Evolutionary conservation across 2,797 vertebrate species (phyloP).

Genomic region (Ceyx erithaca): DNA sequence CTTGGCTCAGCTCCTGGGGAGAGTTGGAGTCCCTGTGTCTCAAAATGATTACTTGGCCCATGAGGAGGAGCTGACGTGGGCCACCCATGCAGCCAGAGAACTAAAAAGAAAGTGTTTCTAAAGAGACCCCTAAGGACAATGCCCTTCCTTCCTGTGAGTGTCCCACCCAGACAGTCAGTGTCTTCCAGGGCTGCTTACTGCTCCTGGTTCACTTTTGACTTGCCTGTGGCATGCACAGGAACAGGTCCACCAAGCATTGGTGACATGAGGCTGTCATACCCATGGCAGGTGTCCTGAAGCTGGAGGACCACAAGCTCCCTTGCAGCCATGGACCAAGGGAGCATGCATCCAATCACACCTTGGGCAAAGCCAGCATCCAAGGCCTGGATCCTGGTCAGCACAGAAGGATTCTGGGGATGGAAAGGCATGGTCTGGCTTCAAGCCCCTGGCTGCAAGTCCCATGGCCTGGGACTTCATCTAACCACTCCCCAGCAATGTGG

Average conservation of each 20-base stretch:
- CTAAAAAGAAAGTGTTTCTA: not conserved
- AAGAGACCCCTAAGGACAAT: not conserved
- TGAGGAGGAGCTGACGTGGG: not conserved
- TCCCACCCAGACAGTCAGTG: not conserved
- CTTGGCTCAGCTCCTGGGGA: not conserved
- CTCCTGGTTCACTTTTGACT: not conserved
- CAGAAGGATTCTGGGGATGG: not conserved
- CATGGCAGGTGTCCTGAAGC: not conserved
- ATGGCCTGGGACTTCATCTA: not conserved
- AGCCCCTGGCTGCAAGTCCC: not conserved
- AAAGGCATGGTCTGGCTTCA: not conserved
- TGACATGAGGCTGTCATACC: not conserved
- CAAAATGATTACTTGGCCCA: not conserved
- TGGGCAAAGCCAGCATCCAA: not conserved
- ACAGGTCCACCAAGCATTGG: not conserved
- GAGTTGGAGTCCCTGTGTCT: not conserved
- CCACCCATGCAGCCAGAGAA: not conserved
- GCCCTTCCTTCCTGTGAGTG: accelerated
- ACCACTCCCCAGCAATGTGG: not conserved
- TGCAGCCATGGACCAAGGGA: not conserved
- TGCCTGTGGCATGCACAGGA: not conserved
- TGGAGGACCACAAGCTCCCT: not conserved
- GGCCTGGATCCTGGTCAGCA: not conserved
- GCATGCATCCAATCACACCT: not conserved
- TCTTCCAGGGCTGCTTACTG: not conserved